Evolutionary conservation across 2,888 invertebrate genomes (phyloP).

Genomic region (Agrenia bidenticulata): DNA sequence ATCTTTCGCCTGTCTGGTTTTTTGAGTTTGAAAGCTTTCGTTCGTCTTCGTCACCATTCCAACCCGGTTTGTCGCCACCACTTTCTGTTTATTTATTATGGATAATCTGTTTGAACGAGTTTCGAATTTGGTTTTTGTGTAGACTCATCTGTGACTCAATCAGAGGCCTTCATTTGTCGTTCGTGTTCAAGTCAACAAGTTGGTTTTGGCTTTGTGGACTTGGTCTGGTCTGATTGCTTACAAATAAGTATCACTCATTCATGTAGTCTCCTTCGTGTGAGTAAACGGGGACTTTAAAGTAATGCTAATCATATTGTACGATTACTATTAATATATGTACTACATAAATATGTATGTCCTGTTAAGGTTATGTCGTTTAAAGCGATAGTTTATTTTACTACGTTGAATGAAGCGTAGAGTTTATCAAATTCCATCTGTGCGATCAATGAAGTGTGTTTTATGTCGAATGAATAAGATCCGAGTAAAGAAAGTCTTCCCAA

Average conservation of each 20-base stretch:
- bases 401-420: constrained; percentile 9
- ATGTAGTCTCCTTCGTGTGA: neutral
- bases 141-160: constrained; percentile 42
- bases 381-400: constrained; percentile 16
- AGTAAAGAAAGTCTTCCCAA: constrained; percentile 11
- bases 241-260: constrained; percentile 2
- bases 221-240: constrained; percentile 13
- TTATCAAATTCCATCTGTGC: constrained; percentile 9
- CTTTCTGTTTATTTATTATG: neutral
- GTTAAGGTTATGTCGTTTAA: constrained; percentile 6
- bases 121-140: constrained; percentile 25
- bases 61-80: neutral
- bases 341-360: neutral
- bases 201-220: constrained; percentile 14
- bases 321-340: neutral
- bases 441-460: neutral
- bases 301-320: neutral
- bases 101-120: constrained; percentile 5
- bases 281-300: neutral
- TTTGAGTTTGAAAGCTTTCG: constrained; percentile 1
- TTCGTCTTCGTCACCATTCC: constrained; percentile 5
- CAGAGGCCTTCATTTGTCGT: constrained; percentile 42
- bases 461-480: constrained; percentile 9
- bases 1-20: constrained; percentile 1
- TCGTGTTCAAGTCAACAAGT: constrained; percentile 22